Conservation (phyloP, 2,888 invertebrate genomes). For the Nephrotoma flavescens region DNA sequence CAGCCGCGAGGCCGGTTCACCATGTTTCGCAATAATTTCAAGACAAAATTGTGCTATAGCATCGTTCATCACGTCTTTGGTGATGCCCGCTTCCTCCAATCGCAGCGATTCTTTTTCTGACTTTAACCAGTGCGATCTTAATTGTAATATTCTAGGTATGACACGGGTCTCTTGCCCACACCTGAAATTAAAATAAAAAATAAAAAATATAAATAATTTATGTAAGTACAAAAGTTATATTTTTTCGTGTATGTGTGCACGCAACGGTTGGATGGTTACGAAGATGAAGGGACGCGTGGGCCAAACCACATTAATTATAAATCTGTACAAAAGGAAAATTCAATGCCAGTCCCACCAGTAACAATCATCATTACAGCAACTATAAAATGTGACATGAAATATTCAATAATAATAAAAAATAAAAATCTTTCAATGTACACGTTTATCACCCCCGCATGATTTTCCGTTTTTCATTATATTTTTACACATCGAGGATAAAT, state of each 20-base stretch:
- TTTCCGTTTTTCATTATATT: background rate
- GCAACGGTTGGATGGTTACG: background rate
- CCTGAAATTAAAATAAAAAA: slow-evolving; percentile 30
- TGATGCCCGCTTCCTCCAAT: slow-evolving; percentile 86
- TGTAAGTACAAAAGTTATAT: background rate
- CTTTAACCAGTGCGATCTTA: slow-evolving; percentile 90
- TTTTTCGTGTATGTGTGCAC: background rate
- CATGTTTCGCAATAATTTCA: slow-evolving; percentile 92
- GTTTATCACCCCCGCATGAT: background rate
- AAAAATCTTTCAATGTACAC: background rate
- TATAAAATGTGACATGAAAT: background rate
- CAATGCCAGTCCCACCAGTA: background rate
- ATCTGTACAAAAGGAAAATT: background rate
- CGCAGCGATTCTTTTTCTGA: slow-evolving; percentile 84
- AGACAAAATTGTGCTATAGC: slow-evolving; percentile 94
- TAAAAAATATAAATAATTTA: too few species aligned
- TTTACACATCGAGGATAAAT: background rate
- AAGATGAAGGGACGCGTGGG: background rate
- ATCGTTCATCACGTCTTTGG: slow-evolving; percentile 74
- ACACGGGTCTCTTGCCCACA: slow-evolving; percentile 96
- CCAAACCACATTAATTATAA: background rate
- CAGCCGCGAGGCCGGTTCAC: slow-evolving; percentile 82
- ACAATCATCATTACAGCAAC: background rate
- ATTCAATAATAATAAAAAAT: background rate
- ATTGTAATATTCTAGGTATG: slow-evolving; percentile 88